Base-by-base conservation (phyloP, 2,113 vertebrate genomes). In the Chroicocephalus ridibundus region DNA sequence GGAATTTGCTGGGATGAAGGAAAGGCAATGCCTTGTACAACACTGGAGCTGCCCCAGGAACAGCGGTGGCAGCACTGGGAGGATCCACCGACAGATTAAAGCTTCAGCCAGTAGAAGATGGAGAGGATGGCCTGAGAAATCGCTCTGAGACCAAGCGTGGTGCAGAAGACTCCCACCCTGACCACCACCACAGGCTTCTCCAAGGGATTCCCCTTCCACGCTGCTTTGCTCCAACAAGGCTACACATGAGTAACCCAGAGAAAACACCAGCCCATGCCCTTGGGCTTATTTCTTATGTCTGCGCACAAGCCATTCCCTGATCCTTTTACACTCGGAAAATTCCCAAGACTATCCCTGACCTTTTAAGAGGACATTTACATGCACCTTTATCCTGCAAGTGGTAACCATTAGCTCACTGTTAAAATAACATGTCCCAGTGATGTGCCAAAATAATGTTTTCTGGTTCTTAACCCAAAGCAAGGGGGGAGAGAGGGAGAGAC, bases 61-160 rank as follows among this genome's bases (percentile, higher is more conserved):
- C 25, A 40, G 38, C 0, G 1, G 9, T 25, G 54, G 22, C n/a
- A 89, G 58, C n/a, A 91, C 7, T 2, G 3, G n/a, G 31, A 65
- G 24, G 27, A 84, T 9, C 36, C 0, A 0, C 1, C 40, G 32
- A 31, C 44, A 80, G 42, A 71, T 18, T 12, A 46, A 71, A 88
- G 12, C 38, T 76, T 64, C 64, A 13, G n/a, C 34, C 17, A 38
- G 26, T 6, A 55, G 11, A 26, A 38, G 0, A 13, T 0, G 4
- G 62, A 74, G 13, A 38, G 1, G 1, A 51, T 0, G 2, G 32
- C 21, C 83, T 25, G 9, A 74, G 69, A 52, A 88, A 82, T 24
- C 1, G 1, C 54, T 15, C 49, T 0, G 0, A 72, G 54, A 66
- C 18, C 3, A 4, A 91, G 40, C 0, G 0, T 52, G 13, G 26